Percentiles rank a stretch among this genome's conserved stretches.
Evolutionary conservation across 2,113 vertebrate species (phyloP).

Genomic region (Reinhardtius hippoglossoides): DNA sequence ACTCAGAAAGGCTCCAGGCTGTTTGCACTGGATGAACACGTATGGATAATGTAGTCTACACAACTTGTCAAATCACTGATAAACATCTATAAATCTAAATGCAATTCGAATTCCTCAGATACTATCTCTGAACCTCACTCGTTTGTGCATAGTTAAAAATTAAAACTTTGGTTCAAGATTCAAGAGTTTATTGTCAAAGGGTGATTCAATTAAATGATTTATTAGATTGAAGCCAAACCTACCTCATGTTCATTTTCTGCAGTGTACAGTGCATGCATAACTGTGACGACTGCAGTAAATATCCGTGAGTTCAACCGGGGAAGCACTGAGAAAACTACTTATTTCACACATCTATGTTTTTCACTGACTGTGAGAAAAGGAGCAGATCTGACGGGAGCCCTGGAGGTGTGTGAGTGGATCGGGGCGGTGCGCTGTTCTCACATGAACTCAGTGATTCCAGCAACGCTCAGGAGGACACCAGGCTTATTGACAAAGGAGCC

Average conservation of each 20-base stretch:
- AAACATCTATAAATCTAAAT: too few relatives aligned
- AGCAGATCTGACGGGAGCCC: constrained; percentile 4
- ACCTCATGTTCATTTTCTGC: neutral
- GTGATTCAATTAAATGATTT: neutral
- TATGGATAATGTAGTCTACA: too few relatives aligned
- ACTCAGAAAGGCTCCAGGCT: too few relatives aligned
- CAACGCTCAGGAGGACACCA: constrained; percentile 55
- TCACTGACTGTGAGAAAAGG: neutral
- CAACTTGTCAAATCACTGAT: too few relatives aligned
- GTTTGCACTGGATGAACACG: too few relatives aligned
- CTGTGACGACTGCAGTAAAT: neutral
- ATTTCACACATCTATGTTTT: neutral
- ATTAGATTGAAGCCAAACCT: neutral
- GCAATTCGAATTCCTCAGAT: too few relatives aligned
- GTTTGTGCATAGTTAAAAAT: neutral
- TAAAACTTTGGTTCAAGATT: too few relatives aligned
- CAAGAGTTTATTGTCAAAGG: too few relatives aligned
- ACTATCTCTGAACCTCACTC: neutral
- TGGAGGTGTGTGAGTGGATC: constrained; percentile 38
- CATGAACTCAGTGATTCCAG: constrained; percentile 50
- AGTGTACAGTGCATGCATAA: neutral
- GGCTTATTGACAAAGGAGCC: constrained; percentile 73
- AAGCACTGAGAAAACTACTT: neutral
- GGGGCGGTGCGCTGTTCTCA: constrained; percentile 43
- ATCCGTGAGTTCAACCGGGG: neutral